phyloP scores from a whole-genome alignment of 2,113 vertebrate genomes.

The Actenoides lindsayi region DNA sequence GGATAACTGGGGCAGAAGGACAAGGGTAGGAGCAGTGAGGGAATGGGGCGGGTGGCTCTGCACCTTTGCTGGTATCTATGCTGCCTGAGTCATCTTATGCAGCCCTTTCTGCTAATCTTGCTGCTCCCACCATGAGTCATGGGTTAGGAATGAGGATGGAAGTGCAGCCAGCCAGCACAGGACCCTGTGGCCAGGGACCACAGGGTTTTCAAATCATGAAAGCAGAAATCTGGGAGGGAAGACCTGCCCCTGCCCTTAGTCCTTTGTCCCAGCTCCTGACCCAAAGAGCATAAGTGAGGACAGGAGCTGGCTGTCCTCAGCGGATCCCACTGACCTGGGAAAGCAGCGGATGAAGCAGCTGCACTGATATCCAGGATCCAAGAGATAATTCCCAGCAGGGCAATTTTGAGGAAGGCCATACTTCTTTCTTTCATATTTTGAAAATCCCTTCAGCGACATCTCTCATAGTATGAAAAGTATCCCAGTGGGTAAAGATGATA shows the following conservation, averaged over 20 bases:
- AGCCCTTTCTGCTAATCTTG: neutral
- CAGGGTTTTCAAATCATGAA: neutral
- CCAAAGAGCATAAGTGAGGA: neutral
- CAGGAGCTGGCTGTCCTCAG: neutral
- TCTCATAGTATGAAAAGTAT: neutral
- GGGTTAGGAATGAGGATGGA: neutral
- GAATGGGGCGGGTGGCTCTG: neutral
- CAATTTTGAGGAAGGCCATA: neutral
- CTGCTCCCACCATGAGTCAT: neutral
- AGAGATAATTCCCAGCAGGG: neutral
- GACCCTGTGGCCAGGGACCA: neutral
- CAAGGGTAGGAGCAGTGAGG: rapidly evolving
- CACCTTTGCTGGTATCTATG: neutral
- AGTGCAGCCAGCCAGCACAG: neutral
- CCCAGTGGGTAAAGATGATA: neutral
- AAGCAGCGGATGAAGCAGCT: neutral
- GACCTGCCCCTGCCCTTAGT: neutral
- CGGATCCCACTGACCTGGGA: neutral
- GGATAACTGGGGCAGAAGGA: neutral
- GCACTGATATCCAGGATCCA: neutral
- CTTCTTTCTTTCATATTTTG: neutral
- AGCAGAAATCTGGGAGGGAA: neutral
- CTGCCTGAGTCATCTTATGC: neutral
- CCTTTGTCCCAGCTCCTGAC: neutral
- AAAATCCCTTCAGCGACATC: neutral